These are phyloP conservation scores for Elysia chlorotica DNA, from an alignment of 1,140 invertebrate genomes.

Conservation along the genomic window DNA sequence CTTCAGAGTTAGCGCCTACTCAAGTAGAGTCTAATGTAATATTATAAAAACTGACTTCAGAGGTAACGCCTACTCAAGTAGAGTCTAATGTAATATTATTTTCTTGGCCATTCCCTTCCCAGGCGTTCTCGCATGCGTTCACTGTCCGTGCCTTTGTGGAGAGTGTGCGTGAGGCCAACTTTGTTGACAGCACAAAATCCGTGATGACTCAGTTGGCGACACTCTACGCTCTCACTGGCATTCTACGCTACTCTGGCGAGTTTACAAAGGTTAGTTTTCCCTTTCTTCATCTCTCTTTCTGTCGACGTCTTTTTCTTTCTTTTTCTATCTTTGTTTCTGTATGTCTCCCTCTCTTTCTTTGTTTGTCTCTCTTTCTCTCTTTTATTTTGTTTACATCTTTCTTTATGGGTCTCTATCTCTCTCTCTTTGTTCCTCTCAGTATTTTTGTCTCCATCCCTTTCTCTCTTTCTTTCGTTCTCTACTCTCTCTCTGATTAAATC, in stretches of 20 bases:
- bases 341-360: not conserved
- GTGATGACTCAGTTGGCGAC: conserved; percentile 76
- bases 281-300: not conserved
- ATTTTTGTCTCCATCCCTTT: not conserved
- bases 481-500: too few relatives aligned
- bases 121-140: conserved; percentile 80
- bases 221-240: conserved; percentile 78
- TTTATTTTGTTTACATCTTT: conserved; percentile 6
- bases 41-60: too few relatives aligned
- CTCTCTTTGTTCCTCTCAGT: not conserved
- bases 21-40: too few relatives aligned
- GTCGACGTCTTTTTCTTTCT: not conserved
- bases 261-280: conserved; percentile 74
- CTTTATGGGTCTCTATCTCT: not conserved
- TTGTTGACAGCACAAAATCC: conserved; percentile 67
- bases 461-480: not conserved
- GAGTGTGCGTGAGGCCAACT: conserved; percentile 28
- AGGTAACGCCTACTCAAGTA: too few relatives aligned
- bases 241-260: conserved; percentile 75
- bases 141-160: conserved; percentile 71
- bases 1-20: too few relatives aligned
- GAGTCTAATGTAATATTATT: too few relatives aligned
- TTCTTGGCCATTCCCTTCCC: too few relatives aligned
- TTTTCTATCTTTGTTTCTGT: not conserved
- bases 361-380: not conserved